Conservation (phyloP, 2,797 vertebrate species). For the Danio tinwini region DNA sequence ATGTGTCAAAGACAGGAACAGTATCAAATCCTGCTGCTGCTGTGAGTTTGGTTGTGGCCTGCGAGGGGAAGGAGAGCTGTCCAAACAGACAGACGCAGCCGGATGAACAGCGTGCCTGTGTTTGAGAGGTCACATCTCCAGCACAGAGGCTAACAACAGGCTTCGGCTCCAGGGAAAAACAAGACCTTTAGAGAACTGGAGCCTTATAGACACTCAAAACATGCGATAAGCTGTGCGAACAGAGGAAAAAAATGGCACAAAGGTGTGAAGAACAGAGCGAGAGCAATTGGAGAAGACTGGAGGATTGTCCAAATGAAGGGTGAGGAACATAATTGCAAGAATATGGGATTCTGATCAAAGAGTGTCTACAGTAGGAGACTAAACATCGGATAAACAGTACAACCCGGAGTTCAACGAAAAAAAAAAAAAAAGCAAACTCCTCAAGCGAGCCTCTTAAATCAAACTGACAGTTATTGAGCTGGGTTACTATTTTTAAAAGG, state of each 20-base stretch:
- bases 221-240: not conserved
- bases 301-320: slow-evolving; percentile 2
- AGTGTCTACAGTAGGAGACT: slow-evolving; percentile 14
- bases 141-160: slow-evolving; percentile 46
- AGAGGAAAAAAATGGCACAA: not conserved
- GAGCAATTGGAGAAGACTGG: slow-evolving; percentile 13
- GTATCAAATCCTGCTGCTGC: slow-evolving; percentile 16
- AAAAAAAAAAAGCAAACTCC: slow-evolving; percentile 7
- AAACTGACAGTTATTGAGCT: slow-evolving; percentile 47
- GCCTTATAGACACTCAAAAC: slow-evolving; percentile 4
- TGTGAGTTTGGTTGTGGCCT: slow-evolving; percentile 24
- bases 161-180: slow-evolving; percentile 29
- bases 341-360: slow-evolving; percentile 27
- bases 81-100: slow-evolving; percentile 42
- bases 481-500: slow-evolving; percentile 44
- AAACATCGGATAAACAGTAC: slow-evolving; percentile 28
- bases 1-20: slow-evolving; percentile 9
- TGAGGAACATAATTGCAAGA: slow-evolving; percentile 5
- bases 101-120: slow-evolving; percentile 30
- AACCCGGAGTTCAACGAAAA: slow-evolving; percentile 21
- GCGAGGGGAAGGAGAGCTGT: slow-evolving; percentile 34
- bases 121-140: slow-evolving; percentile 46
- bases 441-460: slow-evolving; percentile 36
- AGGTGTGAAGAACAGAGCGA: not conserved
- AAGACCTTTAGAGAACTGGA: slow-evolving; percentile 34